Evolutionary conservation across 2,888 invertebrate genomes (phyloP).

Genomic region (Dicycla oo): DNA sequence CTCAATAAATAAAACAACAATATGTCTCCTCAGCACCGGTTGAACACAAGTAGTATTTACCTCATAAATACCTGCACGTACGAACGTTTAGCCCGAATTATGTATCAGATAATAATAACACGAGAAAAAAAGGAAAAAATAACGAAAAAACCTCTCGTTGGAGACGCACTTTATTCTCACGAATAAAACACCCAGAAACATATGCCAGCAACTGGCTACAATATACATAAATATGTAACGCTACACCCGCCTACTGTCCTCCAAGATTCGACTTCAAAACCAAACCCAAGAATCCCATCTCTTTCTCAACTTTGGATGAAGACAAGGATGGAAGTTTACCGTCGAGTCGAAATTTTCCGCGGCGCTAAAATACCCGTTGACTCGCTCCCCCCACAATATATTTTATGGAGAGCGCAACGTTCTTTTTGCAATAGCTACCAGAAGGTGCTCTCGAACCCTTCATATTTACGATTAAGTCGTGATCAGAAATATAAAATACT

Average conservation of each 20-base stretch:
- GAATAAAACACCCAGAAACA: slow-evolving; percentile 86
- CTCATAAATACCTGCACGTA: slow-evolving; percentile 68
- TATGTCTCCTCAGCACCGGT: slow-evolving; percentile 58
- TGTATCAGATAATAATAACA: slow-evolving; percentile 69
- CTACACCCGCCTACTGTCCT: slow-evolving; percentile 62
- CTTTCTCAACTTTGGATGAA: slow-evolving; percentile 36
- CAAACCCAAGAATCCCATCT: slow-evolving; percentile 33
- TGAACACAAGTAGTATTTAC: slow-evolving; percentile 65
- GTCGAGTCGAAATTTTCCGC: slow-evolving; percentile 49
- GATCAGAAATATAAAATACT: slow-evolving; percentile 89
- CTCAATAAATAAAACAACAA: slow-evolving; percentile 63
- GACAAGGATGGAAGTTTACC: slow-evolving; percentile 58
- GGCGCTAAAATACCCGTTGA: slow-evolving; percentile 57
- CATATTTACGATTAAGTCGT: slow-evolving; percentile 90
- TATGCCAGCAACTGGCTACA: slow-evolving; percentile 83
- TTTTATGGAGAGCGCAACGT: slow-evolving; percentile 88
- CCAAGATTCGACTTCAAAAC: slow-evolving; percentile 14
- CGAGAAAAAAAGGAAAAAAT: slow-evolving; percentile 69
- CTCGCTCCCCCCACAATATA: slow-evolving; percentile 81
- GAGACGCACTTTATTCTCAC: slow-evolving; percentile 82
- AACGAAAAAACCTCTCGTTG: slow-evolving; percentile 64
- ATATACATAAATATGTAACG: slow-evolving; percentile 84
- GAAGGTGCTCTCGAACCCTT: slow-evolving; percentile 89
- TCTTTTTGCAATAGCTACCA: slow-evolving; percentile 90
- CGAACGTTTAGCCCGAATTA: slow-evolving; percentile 65